A percentile compares a stretch with the other conserved stretches of the same genome.
Evolutionary conservation across 35 echinoderm and acorn worm genomes (phyloP).

Genomic region (Holothuria glaberrima): DNA sequence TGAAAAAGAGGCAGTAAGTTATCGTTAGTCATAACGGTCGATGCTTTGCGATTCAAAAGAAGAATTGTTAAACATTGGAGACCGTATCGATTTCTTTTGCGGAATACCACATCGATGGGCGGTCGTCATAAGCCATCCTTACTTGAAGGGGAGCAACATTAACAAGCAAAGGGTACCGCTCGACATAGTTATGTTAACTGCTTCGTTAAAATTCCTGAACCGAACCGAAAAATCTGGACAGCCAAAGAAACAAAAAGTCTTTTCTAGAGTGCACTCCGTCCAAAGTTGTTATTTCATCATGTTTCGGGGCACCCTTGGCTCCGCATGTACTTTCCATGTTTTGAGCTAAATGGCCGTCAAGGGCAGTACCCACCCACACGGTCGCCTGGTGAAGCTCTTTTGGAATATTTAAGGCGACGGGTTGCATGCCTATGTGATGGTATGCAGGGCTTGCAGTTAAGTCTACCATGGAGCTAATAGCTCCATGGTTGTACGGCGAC

Average conservation of each 20-base stretch:
- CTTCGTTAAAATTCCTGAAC: slow-evolving; percentile 51
- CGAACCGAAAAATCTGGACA: neutral
- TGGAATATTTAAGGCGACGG: slow-evolving; percentile 32
- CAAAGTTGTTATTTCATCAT: neutral
- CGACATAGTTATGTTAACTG: slow-evolving; percentile 38
- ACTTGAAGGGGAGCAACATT: neutral
- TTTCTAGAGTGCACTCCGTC: neutral
- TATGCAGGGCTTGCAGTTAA: too few species aligned
- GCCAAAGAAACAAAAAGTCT: neutral
- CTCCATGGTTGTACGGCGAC: neutral
- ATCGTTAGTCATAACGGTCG: too few species aligned
- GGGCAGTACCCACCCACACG: neutral
- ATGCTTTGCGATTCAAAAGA: neutral
- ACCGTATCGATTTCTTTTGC: slow-evolving; percentile 14
- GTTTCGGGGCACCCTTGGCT: neutral
- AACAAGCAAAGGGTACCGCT: neutral
- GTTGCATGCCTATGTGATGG: slow-evolving; percentile 8
- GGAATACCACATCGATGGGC: slow-evolving; percentile 6
- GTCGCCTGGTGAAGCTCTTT: neutral
- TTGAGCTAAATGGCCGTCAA: slow-evolving; percentile 15
- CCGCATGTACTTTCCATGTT: neutral
- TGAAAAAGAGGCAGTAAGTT: neutral
- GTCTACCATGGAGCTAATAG: too few species aligned
- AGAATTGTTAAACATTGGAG: neutral
- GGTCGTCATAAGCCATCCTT: slow-evolving; percentile 13